phyloP scores from a whole-genome alignment of 1,140 invertebrate genomes.

The Lepidurus arcticus region DNA sequence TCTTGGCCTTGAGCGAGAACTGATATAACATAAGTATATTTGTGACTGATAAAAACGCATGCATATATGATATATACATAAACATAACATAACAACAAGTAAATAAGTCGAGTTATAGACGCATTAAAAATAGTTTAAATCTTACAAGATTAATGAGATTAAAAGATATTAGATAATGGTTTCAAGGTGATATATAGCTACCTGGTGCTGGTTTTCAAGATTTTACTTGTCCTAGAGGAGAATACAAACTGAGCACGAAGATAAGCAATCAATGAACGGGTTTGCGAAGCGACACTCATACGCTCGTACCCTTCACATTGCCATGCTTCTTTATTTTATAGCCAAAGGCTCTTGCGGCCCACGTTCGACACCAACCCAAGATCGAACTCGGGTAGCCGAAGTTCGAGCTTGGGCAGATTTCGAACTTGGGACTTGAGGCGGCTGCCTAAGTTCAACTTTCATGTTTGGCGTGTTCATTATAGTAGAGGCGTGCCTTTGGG shows the following conservation, averaged over 20 bases:
- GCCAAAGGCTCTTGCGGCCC: background rate
- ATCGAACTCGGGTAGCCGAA: no score
- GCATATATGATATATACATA: background rate
- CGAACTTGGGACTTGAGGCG: no score
- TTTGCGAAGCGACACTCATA: background rate
- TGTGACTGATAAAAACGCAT: background rate
- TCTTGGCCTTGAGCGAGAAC: background rate
- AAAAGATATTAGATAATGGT: background rate
- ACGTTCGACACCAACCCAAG: no score
- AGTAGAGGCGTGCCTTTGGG: no score
- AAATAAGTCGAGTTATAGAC: background rate
- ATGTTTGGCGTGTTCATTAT: no score
- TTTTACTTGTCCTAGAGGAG: background rate
- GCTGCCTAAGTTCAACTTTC: no score
- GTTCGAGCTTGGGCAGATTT: no score
- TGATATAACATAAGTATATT: background rate
- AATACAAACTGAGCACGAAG: background rate
- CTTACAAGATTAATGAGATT: background rate
- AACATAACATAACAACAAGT: background rate
- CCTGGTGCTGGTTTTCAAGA: no score
- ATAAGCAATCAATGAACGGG: background rate
- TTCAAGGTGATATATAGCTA: background rate
- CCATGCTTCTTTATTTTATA: conserved; percentile 10
- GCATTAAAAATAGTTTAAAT: no score
- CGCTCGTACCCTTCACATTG: background rate